phyloP scores from a whole-genome alignment of 2,888 invertebrate species.

The Opisthograptis luteolata region DNA sequence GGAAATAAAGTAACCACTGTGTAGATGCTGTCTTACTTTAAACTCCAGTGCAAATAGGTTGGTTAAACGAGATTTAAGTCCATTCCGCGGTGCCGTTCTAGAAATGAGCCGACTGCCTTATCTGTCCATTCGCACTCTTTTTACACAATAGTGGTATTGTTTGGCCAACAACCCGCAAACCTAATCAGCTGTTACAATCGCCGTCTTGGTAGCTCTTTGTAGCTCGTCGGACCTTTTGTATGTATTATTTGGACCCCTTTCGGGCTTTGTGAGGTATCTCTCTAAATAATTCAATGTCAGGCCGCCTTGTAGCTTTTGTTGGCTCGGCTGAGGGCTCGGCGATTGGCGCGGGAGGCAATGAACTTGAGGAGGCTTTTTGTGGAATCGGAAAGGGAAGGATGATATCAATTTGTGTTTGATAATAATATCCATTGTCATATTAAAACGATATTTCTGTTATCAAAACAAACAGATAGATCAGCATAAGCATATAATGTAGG shows the following conservation, averaged over 20 bases:
- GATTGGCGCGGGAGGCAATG: constrained; percentile 14
- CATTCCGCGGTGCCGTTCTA: constrained; percentile 13
- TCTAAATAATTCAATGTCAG: constrained; percentile 53
- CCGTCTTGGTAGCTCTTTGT: constrained; percentile 18
- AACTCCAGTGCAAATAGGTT: constrained; percentile 7
- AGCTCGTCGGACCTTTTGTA: constrained; percentile 25
- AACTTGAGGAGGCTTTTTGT: constrained; percentile 16
- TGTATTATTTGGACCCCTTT: constrained; percentile 30
- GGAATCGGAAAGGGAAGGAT: neutral
- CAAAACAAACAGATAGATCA: too few relatives aligned
- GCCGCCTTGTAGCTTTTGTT: constrained; percentile 35
- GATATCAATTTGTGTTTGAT: constrained; percentile 2
- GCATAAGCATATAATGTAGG: too few relatives aligned
- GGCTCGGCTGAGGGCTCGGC: neutral
- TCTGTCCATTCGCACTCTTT: constrained; percentile 26
- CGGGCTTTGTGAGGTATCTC: constrained; percentile 45
- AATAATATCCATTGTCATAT: too few relatives aligned
- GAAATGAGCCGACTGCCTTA: constrained; percentile 20
- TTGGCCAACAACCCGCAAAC: constrained; percentile 15
- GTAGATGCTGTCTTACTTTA: neutral
- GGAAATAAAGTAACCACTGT: too few relatives aligned
- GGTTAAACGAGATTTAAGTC: constrained; percentile 7
- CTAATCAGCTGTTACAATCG: constrained; percentile 37
- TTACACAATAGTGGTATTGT: constrained; percentile 34
- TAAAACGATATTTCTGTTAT: too few relatives aligned